Percentiles rank a stretch among this genome's conserved stretches.
Conservation (phyloP, 2,797 vertebrate species). For the Knipowitschia caucasica region DNA sequence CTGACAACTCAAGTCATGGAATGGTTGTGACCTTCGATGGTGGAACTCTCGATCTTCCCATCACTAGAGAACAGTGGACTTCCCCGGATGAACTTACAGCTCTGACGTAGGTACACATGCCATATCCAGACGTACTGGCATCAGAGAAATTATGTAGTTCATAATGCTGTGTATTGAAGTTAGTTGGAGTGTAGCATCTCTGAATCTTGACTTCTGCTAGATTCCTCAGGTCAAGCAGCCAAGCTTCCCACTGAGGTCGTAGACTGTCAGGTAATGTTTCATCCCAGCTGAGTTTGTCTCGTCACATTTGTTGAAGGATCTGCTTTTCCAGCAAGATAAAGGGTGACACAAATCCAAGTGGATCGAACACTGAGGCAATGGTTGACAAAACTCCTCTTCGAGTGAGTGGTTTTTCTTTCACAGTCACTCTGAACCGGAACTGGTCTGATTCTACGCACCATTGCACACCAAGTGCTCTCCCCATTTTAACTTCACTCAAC, state of each 20-base stretch:
- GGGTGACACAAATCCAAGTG: conserved; percentile 3
- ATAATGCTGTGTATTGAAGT: too few species aligned
- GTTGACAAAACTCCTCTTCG: conserved; percentile 20
- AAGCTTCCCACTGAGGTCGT: too few species aligned
- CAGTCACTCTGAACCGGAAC: conserved; percentile 15
- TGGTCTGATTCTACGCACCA: conserved; percentile 11
- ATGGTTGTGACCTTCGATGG: conserved; percentile 9
- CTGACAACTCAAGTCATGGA: conserved; percentile 6
- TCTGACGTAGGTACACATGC: too few species aligned
- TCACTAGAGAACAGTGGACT: too few species aligned
- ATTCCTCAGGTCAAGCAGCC: too few species aligned
- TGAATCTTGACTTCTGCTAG: too few species aligned
- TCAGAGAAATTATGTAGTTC: too few species aligned
- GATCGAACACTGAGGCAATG: conserved; percentile 5
- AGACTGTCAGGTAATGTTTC: conserved; percentile 16
- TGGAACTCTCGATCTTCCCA: conserved; percentile 9
- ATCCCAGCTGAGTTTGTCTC: conserved; percentile 11
- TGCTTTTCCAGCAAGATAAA: not conserved
- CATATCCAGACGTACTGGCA: too few species aligned
- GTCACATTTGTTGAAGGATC: not conserved
- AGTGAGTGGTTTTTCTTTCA: conserved; percentile 6
- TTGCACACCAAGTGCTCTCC: not conserved
- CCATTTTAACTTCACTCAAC: not conserved
- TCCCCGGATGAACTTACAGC: too few species aligned
- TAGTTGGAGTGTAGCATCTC: too few species aligned